phyloP scores from a whole-genome alignment of 2,797 vertebrate genomes.

The Pantherophis vulpinus region DNA sequence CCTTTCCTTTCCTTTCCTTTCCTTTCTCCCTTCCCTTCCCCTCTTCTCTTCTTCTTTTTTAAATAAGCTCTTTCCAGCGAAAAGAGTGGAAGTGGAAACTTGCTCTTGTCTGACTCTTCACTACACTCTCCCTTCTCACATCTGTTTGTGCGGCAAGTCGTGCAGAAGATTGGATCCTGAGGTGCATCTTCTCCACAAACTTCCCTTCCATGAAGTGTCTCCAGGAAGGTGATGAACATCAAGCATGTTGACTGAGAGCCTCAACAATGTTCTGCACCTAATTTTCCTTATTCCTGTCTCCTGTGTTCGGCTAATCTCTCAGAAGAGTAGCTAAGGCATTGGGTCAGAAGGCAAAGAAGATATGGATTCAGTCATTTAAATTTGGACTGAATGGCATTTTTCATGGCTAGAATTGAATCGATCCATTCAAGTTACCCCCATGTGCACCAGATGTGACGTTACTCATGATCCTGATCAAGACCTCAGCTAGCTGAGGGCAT shows the following conservation, averaged over 20 bases:
- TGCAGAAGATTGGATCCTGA: background rate
- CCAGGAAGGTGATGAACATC: background rate
- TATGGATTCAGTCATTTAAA: background rate
- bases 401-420: background rate
- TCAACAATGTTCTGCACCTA: background rate
- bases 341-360: background rate
- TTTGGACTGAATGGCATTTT: background rate
- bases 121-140: background rate
- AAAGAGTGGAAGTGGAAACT: background rate
- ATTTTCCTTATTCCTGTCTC: background rate
- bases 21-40: too few relatives aligned
- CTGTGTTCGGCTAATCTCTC: background rate
- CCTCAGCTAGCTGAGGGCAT: too few relatives aligned
- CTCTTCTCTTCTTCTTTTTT: background rate
- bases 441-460: background rate
- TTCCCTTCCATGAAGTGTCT: background rate
- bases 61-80: background rate
- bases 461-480: background rate
- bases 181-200: background rate
- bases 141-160: background rate
- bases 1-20: too few relatives aligned
- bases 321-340: background rate
- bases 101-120: background rate
- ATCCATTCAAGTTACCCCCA: background rate
- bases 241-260: background rate